Percentiles rank a stretch among this genome's conserved stretches.
These are phyloP conservation scores for Ochotona princeps DNA, from an alignment of 2,113 vertebrate genomes.

Conservation along the genomic window DNA sequence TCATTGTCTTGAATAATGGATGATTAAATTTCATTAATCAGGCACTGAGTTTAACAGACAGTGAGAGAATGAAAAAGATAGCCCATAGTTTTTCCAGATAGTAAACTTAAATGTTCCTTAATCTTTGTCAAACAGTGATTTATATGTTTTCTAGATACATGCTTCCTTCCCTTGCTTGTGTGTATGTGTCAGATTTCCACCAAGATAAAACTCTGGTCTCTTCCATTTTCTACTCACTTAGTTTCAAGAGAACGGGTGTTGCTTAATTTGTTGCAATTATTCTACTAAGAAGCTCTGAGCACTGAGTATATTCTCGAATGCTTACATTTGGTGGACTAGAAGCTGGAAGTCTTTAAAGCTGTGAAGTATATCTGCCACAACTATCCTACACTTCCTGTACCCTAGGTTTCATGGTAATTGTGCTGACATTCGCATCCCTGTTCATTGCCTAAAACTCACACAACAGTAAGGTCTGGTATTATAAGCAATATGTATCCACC, in stretches of 20 bases:
- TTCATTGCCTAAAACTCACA: not conserved
- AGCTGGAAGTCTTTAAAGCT: not conserved
- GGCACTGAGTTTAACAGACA: not conserved
- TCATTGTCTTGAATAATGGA: not conserved
- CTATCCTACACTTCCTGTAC: not conserved
- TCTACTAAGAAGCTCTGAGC: not conserved
- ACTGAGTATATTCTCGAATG: rapidly evolving
- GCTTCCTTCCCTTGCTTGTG: not conserved
- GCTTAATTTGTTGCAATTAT: not conserved
- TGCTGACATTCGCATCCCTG: not conserved
- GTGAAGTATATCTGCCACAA: not conserved
- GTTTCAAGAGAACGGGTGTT: rapidly evolving
- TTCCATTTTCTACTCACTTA: not conserved
- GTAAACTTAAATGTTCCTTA: conserved; percentile 64
- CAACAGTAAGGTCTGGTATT: not conserved
- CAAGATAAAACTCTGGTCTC: not conserved
- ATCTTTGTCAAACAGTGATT: conserved; percentile 70
- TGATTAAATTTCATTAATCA: conserved; percentile 52
- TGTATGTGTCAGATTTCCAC: too few species aligned
- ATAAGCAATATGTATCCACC: not conserved
- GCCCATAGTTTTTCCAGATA: conserved; percentile 4
- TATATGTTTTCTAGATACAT: conserved; percentile 69
- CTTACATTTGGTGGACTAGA: not conserved
- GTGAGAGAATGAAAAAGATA: not conserved
- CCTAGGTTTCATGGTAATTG: not conserved